phyloP scores from a whole-genome alignment of 53 echinoderm and acorn worm genomes.

The Paracentrotus lividus region DNA sequence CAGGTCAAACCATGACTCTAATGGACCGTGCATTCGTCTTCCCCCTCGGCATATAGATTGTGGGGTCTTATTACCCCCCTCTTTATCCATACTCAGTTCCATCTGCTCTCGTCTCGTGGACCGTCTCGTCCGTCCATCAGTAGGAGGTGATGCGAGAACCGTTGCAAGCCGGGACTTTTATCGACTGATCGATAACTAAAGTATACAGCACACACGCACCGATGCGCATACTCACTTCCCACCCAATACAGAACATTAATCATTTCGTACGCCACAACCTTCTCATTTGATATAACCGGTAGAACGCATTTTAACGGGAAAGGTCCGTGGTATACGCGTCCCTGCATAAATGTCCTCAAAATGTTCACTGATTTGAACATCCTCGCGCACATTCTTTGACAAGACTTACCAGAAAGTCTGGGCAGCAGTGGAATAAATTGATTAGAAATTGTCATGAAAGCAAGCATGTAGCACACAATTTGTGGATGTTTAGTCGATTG shows the following conservation, averaged over 20 bases:
- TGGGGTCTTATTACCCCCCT: slow-evolving; percentile 24
- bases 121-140: not conserved
- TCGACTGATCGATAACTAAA: not conserved
- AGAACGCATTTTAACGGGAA: too few species aligned
- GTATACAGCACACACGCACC: not conserved
- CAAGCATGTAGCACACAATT: not conserved
- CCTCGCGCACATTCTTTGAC: not conserved
- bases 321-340: not conserved
- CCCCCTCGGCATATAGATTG: slow-evolving; percentile 58
- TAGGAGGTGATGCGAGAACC: not conserved
- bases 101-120: not conserved
- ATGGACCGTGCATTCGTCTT: not conserved
- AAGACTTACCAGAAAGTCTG: not conserved
- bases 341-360: not conserved
- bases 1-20: slow-evolving; percentile 24
- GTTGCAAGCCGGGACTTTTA: not conserved
- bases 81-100: not conserved
- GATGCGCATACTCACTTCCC: not conserved
- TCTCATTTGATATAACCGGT: too few species aligned
- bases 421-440: not conserved
- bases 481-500: not conserved
- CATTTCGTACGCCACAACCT: not conserved
- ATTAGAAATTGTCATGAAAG: not conserved
- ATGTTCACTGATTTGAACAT: not conserved
- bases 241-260: not conserved